These are phyloP conservation scores for Amblyjoppa proteus DNA, from an alignment of 2,888 invertebrate genomes.

Conservation along the genomic window DNA sequence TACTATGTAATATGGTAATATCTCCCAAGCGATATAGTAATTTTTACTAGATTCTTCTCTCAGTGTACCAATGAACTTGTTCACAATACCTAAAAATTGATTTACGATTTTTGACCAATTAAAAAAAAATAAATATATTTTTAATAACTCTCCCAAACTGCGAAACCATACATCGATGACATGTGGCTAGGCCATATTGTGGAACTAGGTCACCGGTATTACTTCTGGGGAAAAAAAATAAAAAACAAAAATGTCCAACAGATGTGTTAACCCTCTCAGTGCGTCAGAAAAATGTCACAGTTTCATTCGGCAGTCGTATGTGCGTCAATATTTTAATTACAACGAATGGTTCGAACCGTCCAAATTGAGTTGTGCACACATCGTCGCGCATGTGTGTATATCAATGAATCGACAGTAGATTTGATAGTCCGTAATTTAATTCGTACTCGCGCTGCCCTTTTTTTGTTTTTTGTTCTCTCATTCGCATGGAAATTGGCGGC, in stretches of 20 bases:
- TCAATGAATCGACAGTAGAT: constrained; percentile 2
- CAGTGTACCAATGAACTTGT: too few relatives aligned
- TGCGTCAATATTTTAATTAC: background rate
- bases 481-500: constrained; percentile 37
- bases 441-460: constrained; percentile 20
- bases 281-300: too few relatives aligned
- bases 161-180: too few relatives aligned
- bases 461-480: constrained; percentile 19
- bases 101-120: background rate
- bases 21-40: too few relatives aligned
- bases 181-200: too few relatives aligned
- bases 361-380: background rate
- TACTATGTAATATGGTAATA: too few relatives aligned
- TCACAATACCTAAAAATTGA: background rate
- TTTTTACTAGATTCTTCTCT: too few relatives aligned
- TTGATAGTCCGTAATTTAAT: constrained; percentile 49
- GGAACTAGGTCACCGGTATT: background rate
- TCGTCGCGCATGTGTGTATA: background rate
- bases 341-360: background rate
- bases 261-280: background rate
- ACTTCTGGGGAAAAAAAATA: background rate
- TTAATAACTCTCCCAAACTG: background rate
- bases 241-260: background rate
- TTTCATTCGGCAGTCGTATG: background rate
- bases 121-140: background rate